Conservation (phyloP, 2,888 invertebrate genomes). For the Parochlus steinenii region DNA sequence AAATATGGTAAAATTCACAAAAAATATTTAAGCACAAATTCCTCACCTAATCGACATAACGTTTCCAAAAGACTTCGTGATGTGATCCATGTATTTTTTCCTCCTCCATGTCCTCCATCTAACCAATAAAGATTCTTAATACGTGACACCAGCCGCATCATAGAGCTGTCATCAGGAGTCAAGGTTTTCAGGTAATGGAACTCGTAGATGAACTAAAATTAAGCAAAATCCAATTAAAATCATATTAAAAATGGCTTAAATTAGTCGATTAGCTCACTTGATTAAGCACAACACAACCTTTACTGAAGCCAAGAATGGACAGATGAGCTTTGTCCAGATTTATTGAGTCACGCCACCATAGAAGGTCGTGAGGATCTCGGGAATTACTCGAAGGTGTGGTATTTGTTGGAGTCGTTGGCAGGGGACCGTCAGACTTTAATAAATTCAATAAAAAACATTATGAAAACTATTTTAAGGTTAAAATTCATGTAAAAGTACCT, state of each 20-base stretch:
- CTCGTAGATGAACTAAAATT: constrained; percentile 56
- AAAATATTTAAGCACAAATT: constrained; percentile 3
- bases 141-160: constrained; percentile 44
- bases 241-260: constrained; percentile 3
- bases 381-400: constrained; percentile 15
- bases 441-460: too few species aligned
- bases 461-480: too few species aligned
- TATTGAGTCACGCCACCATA: constrained; percentile 43
- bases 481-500: constrained; percentile 5
- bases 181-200: constrained; percentile 56
- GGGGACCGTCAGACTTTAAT: constrained; percentile 2
- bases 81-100: constrained; percentile 76
- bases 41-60: constrained; percentile 49
- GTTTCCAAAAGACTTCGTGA: constrained; percentile 54
- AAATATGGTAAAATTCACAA: constrained; percentile 9
- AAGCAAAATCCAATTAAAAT: background rate
- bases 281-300: constrained; percentile 85
- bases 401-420: constrained; percentile 10
- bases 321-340: constrained; percentile 41
- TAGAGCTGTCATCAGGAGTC: constrained; percentile 43
- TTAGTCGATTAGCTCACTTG: constrained; percentile 34
- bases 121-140: constrained; percentile 74
- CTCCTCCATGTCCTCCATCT: constrained; percentile 83
- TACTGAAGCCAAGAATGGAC: constrained; percentile 70
- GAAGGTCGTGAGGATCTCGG: constrained; percentile 23